Conservation (phyloP, 1,140 invertebrate genomes). For the Babylonia areolata region DNA sequence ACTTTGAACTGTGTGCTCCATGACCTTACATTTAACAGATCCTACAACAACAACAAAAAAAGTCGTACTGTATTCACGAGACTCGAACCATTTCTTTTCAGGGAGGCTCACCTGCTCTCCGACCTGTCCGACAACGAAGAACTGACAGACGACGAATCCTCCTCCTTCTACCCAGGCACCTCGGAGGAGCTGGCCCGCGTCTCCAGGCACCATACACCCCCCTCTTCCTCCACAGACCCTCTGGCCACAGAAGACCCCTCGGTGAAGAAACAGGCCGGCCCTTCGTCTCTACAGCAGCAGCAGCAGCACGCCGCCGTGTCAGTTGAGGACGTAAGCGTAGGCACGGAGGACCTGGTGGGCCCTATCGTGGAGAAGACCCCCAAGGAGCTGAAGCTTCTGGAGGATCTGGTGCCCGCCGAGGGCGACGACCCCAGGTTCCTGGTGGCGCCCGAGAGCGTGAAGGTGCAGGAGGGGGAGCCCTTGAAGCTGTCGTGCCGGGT, state of each 20-base stretch:
- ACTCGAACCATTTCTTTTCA: too few relatives aligned
- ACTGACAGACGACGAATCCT: constrained; percentile 61
- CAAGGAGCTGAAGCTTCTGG: constrained; percentile 55
- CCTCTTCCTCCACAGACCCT: constrained; percentile 41
- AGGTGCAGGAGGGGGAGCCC: constrained; percentile 67
- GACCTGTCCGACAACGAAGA: constrained; percentile 66
- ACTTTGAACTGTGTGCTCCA: not conserved
- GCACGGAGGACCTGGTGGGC: constrained; percentile 25
- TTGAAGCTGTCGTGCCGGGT: constrained; percentile 67
- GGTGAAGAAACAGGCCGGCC: not conserved
- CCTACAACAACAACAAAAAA: too few relatives aligned
- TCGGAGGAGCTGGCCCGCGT: constrained; percentile 64
- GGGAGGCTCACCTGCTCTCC: constrained; percentile 69
- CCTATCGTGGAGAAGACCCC: constrained; percentile 42
- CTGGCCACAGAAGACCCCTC: not conserved
- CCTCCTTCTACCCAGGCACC: constrained; percentile 62
- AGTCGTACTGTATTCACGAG: too few relatives aligned
- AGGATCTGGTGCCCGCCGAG: constrained; percentile 64
- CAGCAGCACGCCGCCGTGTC: too few relatives aligned
- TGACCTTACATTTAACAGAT: not conserved
- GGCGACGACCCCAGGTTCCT: constrained; percentile 68
- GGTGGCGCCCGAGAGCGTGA: constrained; percentile 63
- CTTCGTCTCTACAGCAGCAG: not conserved
- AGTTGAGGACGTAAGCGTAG: constrained; percentile 23
- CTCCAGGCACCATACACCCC: constrained; percentile 34